Evolutionary conservation across 64 coral and sea anemone genomes (phyloP), one percentile per base, ranked within the genome.

Genomic region (Dendrophyllia cribrosa): DNA sequence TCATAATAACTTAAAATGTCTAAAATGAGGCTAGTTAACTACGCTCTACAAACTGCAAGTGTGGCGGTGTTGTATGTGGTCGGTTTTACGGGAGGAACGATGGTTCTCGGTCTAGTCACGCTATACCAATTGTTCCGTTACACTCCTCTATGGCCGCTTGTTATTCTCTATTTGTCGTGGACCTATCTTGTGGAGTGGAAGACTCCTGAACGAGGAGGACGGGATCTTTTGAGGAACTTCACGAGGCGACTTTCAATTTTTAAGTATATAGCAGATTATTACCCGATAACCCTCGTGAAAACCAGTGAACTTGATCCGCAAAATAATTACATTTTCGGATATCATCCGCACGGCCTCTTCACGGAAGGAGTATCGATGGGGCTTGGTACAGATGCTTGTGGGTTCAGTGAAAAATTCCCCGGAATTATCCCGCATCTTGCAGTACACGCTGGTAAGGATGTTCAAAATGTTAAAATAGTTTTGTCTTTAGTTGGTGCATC

Each of bases 311-410:
- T 96, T 5, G 90, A 96, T 83, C 95, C 95, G 6, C 67, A 89
- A 9, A 89, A 59, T 60, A 96, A 96, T 50, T 96, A 96, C 21
- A 92, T 96, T 50, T 93, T 96, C 14, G 90, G 90, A 1, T 96
- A 96, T 58, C 95, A 96, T 86, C 95, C 95, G 2, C 95, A 96
- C 58, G 95, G 95, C 1, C 4, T 60, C 1, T 74, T 92, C 3
- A n/a, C 49, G 25, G 90, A 92, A 67, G 95, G 95, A 51, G 95
- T 78, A 15, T 86, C 88, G 0, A 51, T 96, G 46, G 95, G 60
- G 2, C 21, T 96, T 15, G 72, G 72, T 43, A 75, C 95, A 45
- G 95, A 96, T 25, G 90, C 90, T 52, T 80, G 87, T 44, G 77
- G 90, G 13, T 96, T 96, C 69, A 89, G 90, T 20, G 68, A 96